Base-by-base conservation (phyloP, 2,888 invertebrate species). In the Poecilus cupreus region DNA sequence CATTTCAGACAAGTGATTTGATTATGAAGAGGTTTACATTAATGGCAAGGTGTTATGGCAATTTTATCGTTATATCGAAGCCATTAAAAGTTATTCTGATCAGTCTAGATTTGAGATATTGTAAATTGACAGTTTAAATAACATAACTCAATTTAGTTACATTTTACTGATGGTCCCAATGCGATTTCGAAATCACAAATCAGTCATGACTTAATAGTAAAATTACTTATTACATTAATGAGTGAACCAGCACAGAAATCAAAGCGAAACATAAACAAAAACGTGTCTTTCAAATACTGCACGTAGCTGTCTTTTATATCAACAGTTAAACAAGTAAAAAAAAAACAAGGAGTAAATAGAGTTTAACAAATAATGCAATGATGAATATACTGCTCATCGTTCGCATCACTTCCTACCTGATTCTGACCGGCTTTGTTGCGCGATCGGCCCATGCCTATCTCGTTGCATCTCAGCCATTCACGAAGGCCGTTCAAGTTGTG, bases 401-500 rank as follows among this genome's bases (percentile, higher is more conserved):
- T 72, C 11, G 26, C 72, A 37, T 49, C 51, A n/a, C 39, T 75
- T 75, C 82, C 81, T 83, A 83, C 83, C 83, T 83, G 83, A 24
- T 74, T 60, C 37, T 79, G 43, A 43, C 24, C 32, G 26, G 37
- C 37, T n/a, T 64, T 81, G 32, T 49, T 3, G 37, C 75, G 57
- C 18, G 37, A 20, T 8, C 81, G 74, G n/a, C 37, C 37, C 11
- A 60, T n/a, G 16, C 81, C 60, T 8, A 46, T 24, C n/a, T 81
- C 75, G 32, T 86, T 86, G 22, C 85, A 83, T 43, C 92, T 89
- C 83, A 94, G 89, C 91, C 93, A 93, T 26, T 94, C 94, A 70
- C 93, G 90, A 68, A 95, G 89, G 80, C 95, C 94, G 83, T 91
- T 88, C 82, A 96, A 88, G 82, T 92, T 93, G 87, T 94, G 94